Conservation (phyloP, 1,140 invertebrate genomes). For the Ips nitidus region DNA sequence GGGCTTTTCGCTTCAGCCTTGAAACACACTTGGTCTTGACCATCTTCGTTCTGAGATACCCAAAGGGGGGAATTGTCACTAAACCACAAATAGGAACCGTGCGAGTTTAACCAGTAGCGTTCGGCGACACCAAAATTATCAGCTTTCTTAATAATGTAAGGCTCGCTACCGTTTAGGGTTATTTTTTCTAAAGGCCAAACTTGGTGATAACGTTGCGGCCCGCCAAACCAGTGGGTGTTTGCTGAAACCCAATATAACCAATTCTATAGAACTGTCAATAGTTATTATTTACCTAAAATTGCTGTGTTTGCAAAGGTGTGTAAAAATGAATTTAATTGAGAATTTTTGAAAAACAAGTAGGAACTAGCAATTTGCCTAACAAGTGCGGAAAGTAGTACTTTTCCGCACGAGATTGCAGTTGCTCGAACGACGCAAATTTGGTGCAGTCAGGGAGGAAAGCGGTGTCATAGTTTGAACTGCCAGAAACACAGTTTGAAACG, state of each 20-base stretch:
- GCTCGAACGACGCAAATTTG: no score
- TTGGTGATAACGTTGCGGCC: slow-evolving; percentile 28
- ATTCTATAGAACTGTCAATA: not conserved
- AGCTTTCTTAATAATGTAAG: slow-evolving; percentile 61
- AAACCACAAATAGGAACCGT: slow-evolving; percentile 66
- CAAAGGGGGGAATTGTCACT: slow-evolving; percentile 67
- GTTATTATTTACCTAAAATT: not conserved
- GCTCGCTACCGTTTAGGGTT: slow-evolving; percentile 55
- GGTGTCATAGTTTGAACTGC: no score
- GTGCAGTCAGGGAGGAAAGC: no score
- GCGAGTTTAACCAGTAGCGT: slow-evolving; percentile 74
- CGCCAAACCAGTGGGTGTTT: slow-evolving; percentile 34
- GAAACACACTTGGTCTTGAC: slow-evolving; percentile 53
- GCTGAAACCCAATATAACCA: not conserved
- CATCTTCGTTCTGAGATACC: slow-evolving; percentile 67
- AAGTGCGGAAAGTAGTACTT: no score
- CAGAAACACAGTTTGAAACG: no score
- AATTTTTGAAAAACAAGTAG: no score
- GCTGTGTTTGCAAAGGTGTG: no score
- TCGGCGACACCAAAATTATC: slow-evolving; percentile 69
- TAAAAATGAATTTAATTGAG: not conserved
- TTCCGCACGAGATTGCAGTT: no score
- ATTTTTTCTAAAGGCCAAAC: slow-evolving; percentile 67
- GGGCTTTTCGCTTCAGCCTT: slow-evolving; percentile 31
- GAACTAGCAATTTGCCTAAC: no score